Base-by-base conservation (phyloP, 2,888 invertebrate genomes). In the Amphipyra tragopoginis region DNA sequence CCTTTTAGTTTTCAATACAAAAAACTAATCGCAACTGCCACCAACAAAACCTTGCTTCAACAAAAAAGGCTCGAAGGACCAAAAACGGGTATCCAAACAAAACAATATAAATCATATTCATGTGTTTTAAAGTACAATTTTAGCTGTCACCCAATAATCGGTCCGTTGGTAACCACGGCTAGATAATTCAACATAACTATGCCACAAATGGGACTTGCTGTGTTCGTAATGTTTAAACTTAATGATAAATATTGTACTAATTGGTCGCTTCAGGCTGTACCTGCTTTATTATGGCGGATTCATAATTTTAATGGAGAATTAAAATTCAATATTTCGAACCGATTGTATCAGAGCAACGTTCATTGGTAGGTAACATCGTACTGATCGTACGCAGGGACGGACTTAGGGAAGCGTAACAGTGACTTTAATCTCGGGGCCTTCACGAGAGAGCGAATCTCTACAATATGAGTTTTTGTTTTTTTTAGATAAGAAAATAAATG, bases 201-300 rank as follows among this genome's bases (percentile, higher is more conserved):
- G 64, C 75, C 68, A 29, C 72, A 57, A 64, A 68, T 72, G 59
- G 64, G 9, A 64, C 58, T 56, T 59, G 34, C 10, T 7, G 43
- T 60, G 52, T 64, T 65, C 26, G 42, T 54, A 68, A 68, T 72
- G 56, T 44, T 26, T 0, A 11, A 75, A 74, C 48, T 74, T 72
- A 15, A 57, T 71, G 55, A 66, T 60, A 15, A 50, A 55, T 44
- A 36, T 39, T 50, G 50, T 43, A 45, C 7, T 40, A 13, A 44
- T 14, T n/a, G n/a, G 55, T 65, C 29, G 39, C 47, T 7, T 29
- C 7, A 29, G 40, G 15, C 40, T 4, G 21, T 39, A 54, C 29
- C 40, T 29, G 43, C 42, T 48, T 44, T 39, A 40, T 26, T 13
- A 7, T 14, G 15, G n/a, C 4, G 7, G 2, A 34, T 44, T 45